Percentiles rank a stretch among this genome's conserved stretches.
Evolutionary conservation across 2,888 invertebrate species (phyloP).

Genomic region (Lacanobia oleracea): DNA sequence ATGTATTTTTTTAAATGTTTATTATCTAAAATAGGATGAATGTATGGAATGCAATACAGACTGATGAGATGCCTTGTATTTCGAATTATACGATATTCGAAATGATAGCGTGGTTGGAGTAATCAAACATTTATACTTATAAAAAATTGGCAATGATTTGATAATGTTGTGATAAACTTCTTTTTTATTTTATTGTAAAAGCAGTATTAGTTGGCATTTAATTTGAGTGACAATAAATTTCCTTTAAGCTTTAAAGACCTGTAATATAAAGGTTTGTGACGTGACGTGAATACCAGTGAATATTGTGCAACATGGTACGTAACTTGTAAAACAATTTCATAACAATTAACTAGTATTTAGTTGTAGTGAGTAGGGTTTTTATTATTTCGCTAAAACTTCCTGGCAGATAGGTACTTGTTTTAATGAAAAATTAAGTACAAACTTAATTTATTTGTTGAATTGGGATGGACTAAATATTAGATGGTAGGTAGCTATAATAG

Average conservation of each 20-base stretch:
- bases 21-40: conserved; percentile 42
- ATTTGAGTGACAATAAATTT: conserved; percentile 67
- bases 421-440: conserved; percentile 51
- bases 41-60: conserved; percentile 72
- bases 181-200: conserved; percentile 66
- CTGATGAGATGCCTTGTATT: conserved; percentile 84
- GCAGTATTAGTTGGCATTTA: conserved; percentile 89
- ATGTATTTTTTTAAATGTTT: conserved; percentile 65
- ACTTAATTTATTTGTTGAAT: conserved; percentile 34
- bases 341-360: conserved; percentile 51
- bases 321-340: conserved; percentile 50
- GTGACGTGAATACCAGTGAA: conserved; percentile 51
- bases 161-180: conserved; percentile 67
- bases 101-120: conserved; percentile 66
- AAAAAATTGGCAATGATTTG: conserved; percentile 69
- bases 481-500: conserved; percentile 11
- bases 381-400: conserved; percentile 35
- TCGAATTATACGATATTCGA: conserved; percentile 69
- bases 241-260: conserved; percentile 65
- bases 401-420: conserved; percentile 37
- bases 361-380: conserved; percentile 43
- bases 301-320: conserved; percentile 50
- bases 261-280: conserved; percentile 45
- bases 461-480: conserved; percentile 8
- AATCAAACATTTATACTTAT: conserved; percentile 60